These are phyloP conservation scores for Gopherus flavomarginatus DNA, from an alignment of 2,113 vertebrate genomes.

Conservation along the genomic window DNA sequence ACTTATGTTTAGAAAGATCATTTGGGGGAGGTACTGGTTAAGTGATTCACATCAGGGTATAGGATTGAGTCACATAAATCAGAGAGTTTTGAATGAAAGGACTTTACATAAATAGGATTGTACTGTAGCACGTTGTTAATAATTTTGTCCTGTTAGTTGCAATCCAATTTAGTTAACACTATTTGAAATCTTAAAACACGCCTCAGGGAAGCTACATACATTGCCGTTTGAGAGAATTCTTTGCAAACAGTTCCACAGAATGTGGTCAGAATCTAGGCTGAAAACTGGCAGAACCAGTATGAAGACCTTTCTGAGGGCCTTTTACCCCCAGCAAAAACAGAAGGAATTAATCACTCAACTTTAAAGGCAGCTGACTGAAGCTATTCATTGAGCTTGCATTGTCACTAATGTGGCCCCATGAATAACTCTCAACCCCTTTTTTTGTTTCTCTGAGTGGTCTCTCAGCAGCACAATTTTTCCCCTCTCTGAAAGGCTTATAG, in stretches of 20 bases:
- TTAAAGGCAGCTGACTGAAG: constrained; percentile 85
- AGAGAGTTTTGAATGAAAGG: neutral
- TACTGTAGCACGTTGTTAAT: neutral
- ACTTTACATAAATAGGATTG: neutral
- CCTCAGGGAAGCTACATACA: neutral
- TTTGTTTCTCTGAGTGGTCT: constrained; percentile 90
- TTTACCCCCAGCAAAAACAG: constrained; percentile 58
- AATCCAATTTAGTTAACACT: too few relatives aligned
- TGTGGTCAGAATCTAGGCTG: constrained; percentile 43
- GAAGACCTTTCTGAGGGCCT: constrained; percentile 59
- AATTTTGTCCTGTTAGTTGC: neutral
- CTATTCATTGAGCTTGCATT: constrained; percentile 86
- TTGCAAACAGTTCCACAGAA: constrained; percentile 49
- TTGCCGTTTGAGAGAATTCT: constrained; percentile 24
- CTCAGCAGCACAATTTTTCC: constrained; percentile 79
- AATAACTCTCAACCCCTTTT: constrained; percentile 85
- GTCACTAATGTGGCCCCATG: constrained; percentile 82
- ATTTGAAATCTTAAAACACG: constrained; percentile 9
- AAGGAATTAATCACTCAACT: constrained; percentile 89
- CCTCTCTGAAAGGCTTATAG: constrained; percentile 79
- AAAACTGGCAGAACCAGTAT: constrained; percentile 50
- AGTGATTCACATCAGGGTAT: neutral
- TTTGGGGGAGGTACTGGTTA: neutral
- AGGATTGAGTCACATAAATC: neutral
- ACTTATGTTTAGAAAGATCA: neutral